Percentiles rank a stretch among this genome's conserved stretches.
These are phyloP conservation scores for Hippasteria phrygiana DNA, from an alignment of 53 echinoderm and acorn worm genomes.

Conservation along the genomic window DNA sequence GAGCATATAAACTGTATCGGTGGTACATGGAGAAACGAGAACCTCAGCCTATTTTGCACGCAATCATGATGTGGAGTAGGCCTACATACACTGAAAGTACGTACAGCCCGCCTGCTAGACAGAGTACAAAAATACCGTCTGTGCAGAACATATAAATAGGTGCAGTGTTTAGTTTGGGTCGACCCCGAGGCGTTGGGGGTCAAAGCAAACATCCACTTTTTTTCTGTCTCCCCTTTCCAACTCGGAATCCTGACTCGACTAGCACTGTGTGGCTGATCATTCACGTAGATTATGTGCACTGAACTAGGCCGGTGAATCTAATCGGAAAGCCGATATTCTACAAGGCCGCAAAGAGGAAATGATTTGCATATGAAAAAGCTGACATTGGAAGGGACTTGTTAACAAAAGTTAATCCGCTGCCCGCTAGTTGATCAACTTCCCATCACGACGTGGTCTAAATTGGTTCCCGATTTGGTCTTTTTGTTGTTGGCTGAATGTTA, in stretches of 20 bases:
- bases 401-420: constrained; percentile 46
- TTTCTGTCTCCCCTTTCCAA: background rate
- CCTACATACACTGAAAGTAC: background rate
- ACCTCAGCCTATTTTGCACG: background rate
- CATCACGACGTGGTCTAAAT: constrained; percentile 20
- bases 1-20: too few relatives aligned
- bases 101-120: background rate
- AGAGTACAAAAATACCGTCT: constrained; percentile 31
- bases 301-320: constrained; percentile 49
- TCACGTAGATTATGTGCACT: constrained; percentile 30
- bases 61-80: background rate
- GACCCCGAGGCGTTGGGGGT: constrained; percentile 56
- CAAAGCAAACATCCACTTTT: constrained; percentile 56
- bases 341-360: constrained; percentile 99
- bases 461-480: background rate
- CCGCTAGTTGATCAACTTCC: constrained; percentile 2
- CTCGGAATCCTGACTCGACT: constrained; percentile 10
- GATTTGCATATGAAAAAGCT: constrained; percentile 98
- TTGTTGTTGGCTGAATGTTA: background rate
- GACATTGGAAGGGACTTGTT: constrained; percentile 74
- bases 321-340: constrained; percentile 97
- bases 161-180: constrained; percentile 59
- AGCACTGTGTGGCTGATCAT: constrained; percentile 29
- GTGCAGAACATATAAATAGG: constrained; percentile 54
- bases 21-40: too few relatives aligned